phyloP scores from a whole-genome alignment of 2,797 vertebrate species.

The Pseudochaenichthys georgianus region DNA sequence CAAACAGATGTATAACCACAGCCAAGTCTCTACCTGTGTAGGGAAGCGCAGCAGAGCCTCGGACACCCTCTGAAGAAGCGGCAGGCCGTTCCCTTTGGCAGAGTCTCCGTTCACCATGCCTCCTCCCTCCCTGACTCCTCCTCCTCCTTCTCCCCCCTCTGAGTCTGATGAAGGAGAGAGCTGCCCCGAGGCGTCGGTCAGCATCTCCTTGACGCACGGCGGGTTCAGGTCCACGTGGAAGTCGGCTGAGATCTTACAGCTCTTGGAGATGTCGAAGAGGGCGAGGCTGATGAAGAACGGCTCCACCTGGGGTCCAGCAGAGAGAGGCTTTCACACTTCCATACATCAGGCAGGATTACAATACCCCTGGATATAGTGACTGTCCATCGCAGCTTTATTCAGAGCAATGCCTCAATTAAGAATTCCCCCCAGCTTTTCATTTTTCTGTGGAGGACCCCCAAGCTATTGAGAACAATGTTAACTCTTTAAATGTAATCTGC shows the following conservation, averaged over 20 bases:
- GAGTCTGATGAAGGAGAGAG: conserved; percentile 65
- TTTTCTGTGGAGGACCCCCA: background rate
- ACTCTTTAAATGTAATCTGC: background rate
- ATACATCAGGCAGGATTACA: background rate
- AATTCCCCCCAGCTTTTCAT: background rate
- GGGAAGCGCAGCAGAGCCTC: conserved; percentile 89
- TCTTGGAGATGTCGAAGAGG: conserved; percentile 93
- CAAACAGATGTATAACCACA: background rate
- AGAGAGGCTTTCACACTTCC: background rate
- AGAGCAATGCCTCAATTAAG: background rate
- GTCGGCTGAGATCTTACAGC: conserved; percentile 96
- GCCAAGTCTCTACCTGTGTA: conserved; percentile 84
- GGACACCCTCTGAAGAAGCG: conserved; percentile 86
- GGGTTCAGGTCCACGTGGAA: conserved; percentile 96
- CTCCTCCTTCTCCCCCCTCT: conserved; percentile 51
- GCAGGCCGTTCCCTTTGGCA: conserved; percentile 70
- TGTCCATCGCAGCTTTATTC: background rate
- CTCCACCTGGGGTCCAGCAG: conserved; percentile 86
- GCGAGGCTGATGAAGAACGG: conserved; percentile 97
- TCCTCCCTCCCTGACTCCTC: conserved; percentile 46
- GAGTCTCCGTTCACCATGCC: conserved; percentile 65
- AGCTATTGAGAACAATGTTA: background rate
- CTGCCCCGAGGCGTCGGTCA: conserved; percentile 74
- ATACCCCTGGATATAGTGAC: background rate
- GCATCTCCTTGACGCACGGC: conserved; percentile 90